These are phyloP conservation scores for Drosophila albomicans DNA, from an alignment of 1,140 invertebrate species.

Conservation along the genomic window DNA sequence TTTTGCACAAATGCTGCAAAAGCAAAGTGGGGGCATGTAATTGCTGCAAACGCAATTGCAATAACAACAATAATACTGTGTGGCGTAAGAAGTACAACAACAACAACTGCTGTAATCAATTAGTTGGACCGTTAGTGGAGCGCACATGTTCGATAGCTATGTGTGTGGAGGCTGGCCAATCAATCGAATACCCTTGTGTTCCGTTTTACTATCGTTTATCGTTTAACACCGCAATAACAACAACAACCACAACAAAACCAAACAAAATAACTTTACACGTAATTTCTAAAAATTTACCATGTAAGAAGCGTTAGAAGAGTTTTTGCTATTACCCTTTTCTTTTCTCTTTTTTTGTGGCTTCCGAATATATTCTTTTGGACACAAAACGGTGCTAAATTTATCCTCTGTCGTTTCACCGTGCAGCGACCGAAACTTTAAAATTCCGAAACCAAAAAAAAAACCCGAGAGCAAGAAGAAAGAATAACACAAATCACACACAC, in stretches of 20 bases:
- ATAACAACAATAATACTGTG: too few species aligned
- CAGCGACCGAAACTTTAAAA: constrained; percentile 32
- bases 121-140: not conserved
- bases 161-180: not conserved
- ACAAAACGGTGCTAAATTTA: constrained; percentile 44
- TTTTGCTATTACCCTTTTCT: too few species aligned
- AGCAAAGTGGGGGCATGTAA: constrained; percentile 60
- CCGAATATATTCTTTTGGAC: constrained; percentile 5
- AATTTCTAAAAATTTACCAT: constrained; percentile 40
- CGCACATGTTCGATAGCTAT: not conserved
- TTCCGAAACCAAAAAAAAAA: constrained; percentile 26
- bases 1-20: constrained; percentile 89
- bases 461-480: not conserved
- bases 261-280: not conserved
- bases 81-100: too few species aligned
- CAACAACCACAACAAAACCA: not conserved
- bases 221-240: not conserved
- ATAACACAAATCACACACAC: not conserved
- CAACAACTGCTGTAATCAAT: not conserved
- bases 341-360: constrained; percentile 7
- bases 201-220: constrained; percentile 10
- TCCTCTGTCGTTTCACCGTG: constrained; percentile 27
- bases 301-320: constrained; percentile 17
- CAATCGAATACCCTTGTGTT: constrained; percentile 11
- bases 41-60: not conserved